Conservation (phyloP, 1,140 invertebrate genomes). For the Aethina tumida region DNA sequence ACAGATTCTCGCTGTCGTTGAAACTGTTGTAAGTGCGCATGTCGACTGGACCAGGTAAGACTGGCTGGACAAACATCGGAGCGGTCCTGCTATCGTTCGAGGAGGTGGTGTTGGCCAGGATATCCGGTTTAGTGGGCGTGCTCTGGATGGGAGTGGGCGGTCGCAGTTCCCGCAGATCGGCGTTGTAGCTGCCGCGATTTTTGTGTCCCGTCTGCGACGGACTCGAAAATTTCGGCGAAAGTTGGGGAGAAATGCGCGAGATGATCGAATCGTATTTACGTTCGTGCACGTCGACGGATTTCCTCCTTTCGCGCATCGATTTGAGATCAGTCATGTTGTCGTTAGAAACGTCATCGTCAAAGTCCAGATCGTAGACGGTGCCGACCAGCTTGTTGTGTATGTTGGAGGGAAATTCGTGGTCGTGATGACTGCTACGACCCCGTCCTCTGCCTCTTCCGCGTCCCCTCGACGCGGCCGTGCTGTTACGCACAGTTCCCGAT, state of each 20-base stretch:
- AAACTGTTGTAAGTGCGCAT: constrained; percentile 75
- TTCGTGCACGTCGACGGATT: constrained; percentile 63
- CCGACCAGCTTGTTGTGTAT: constrained; percentile 71
- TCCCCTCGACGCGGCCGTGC: constrained; percentile 49
- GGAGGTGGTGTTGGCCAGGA: constrained; percentile 16
- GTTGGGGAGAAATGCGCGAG: constrained; percentile 41
- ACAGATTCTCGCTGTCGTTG: constrained; percentile 43
- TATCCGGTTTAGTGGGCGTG: constrained; percentile 20
- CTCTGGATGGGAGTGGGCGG: constrained; percentile 32
- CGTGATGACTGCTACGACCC: constrained; percentile 28
- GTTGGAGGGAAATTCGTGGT: constrained; percentile 39
- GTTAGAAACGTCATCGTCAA: constrained; percentile 71
- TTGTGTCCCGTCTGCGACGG: constrained; percentile 32
- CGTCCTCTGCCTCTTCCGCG: constrained; percentile 59
- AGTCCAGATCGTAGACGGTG: constrained; percentile 79
- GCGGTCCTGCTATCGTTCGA: constrained; percentile 24
- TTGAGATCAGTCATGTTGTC: constrained; percentile 68
- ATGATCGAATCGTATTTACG: constrained; percentile 45
- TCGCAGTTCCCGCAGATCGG: constrained; percentile 35
- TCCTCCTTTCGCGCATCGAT: constrained; percentile 67
- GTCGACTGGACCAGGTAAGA: constrained; percentile 73
- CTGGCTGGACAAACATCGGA: constrained; percentile 53
- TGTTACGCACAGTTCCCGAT: constrained; percentile 43
- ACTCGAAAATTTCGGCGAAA: constrained; percentile 45
- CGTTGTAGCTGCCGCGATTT: constrained; percentile 26